Evolutionary conservation across 1,140 invertebrate genomes (phyloP).

Genomic region (Muscidifurax raptorellus): DNA sequence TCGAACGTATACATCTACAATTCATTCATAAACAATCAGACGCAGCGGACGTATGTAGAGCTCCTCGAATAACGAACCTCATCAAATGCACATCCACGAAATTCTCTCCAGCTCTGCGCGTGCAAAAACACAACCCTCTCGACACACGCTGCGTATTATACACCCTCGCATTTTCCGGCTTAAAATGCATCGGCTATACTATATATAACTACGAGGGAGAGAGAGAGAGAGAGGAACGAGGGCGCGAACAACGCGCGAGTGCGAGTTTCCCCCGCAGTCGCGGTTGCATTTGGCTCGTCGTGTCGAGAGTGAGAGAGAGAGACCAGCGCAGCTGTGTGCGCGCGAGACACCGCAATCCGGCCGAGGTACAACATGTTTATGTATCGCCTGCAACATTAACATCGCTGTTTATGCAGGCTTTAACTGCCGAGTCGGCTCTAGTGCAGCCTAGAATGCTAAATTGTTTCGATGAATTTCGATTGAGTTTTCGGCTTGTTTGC

Average conservation of each 20-base stretch:
- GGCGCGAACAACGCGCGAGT: neutral
- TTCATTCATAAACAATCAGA: no score
- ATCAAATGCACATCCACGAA: neutral
- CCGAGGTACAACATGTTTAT: conserved; percentile 68
- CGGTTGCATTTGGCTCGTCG: conserved; percentile 18
- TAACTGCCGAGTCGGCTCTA: conserved; percentile 56
- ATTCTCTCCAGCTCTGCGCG: neutral
- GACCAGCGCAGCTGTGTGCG: conserved; percentile 14
- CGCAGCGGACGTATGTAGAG: neutral
- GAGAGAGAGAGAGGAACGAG: neutral
- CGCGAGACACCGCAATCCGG: conserved; percentile 60
- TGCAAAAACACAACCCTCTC: neutral
- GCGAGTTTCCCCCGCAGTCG: neutral
- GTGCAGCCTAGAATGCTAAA: neutral
- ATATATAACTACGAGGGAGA: neutral
- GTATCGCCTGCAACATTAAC: conserved; percentile 67
- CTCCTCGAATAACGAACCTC: neutral
- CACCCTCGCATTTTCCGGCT: neutral
- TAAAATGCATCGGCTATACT: neutral
- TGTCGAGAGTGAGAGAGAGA: conserved; percentile 46
- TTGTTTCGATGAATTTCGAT: conserved; percentile 16
- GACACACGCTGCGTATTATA: neutral
- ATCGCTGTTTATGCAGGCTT: conserved; percentile 68
- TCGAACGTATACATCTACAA: no score
- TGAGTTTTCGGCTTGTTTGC: neutral